Base-by-base conservation (phyloP, 2,888 invertebrate genomes). In the Formica aserva region DNA sequence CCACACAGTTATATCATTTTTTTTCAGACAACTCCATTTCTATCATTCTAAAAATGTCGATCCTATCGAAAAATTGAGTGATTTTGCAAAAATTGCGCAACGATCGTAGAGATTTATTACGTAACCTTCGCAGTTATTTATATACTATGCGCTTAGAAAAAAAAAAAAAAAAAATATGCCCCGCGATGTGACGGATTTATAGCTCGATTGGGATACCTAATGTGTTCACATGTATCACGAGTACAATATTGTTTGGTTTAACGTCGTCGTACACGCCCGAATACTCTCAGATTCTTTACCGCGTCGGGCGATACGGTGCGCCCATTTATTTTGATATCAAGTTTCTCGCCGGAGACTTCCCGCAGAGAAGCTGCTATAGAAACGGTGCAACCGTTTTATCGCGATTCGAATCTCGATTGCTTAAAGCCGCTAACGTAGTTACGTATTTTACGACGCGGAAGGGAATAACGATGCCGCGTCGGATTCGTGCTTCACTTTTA, bases 271-370 rank as follows among this genome's bases (percentile, higher is more conserved):
- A 45, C 60, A 72, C 60, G 74, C 74, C 78, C 60, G 74, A 80
- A 80, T 80, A 72, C 78, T 72, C 60, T 48, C 35, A 45, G 72
- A 72, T 80, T 80, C 78, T 80, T 80, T 72, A 80, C 74, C 60
- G 45, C 45, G 74, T 72, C 78, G 60, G 60, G 45, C 78, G 60
- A 48, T 80, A 80, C 72, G 78, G 45, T 72, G 22, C 78, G 35
- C 45, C 78, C 60, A 80, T 80, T 80, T 80, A 80, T 80, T 80
- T 72, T 57, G 74, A 80, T 80, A 80, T 80, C 78, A 80, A 80
- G 78, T 80, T 80, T 80, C 78, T 80, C 78, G 26, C 78, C 60
- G 41, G 60, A 80, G 78, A 74, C 78, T 80, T 72, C 74, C 78
- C 72, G 74, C 78, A 35, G 74, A 72, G 78, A 80, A 60, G 60